Percentiles rank a stretch among this genome's conserved stretches.
phyloP scores from a whole-genome alignment of 1,140 invertebrate species.

The Chlorops oryzae region DNA sequence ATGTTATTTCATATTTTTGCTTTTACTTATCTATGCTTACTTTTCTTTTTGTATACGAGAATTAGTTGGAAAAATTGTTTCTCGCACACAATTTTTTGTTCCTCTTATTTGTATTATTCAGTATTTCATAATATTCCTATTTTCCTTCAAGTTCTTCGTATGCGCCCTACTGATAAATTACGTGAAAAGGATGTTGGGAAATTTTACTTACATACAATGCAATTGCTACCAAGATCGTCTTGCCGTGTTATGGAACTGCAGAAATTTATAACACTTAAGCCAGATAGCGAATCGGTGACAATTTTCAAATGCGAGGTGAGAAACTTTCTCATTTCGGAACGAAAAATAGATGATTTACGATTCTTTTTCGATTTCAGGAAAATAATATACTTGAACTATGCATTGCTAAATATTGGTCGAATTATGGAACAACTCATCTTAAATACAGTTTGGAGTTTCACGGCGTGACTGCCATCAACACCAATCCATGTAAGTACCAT shows the following conservation, averaged over 20 bases:
- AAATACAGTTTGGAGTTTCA: conserved; percentile 75
- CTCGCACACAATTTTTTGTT: too few relatives aligned
- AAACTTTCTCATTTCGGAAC: neutral
- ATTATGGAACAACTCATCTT: conserved; percentile 67
- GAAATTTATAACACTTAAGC: conserved; percentile 69
- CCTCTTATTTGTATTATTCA: too few relatives aligned
- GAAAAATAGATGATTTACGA: neutral
- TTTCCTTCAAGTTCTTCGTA: conserved; percentile 49
- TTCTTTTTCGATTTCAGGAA: conserved; percentile 14
- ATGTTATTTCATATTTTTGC: too few relatives aligned
- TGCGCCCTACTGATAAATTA: conserved; percentile 51
- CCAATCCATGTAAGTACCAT: conserved; percentile 48
- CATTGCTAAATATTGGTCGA: conserved; percentile 92
- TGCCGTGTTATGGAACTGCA: conserved; percentile 76
- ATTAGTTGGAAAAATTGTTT: too few relatives aligned
- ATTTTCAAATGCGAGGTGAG: conserved; percentile 66
- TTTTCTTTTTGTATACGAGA: too few relatives aligned
- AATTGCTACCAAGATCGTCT: conserved; percentile 67
- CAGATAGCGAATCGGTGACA: conserved; percentile 59
- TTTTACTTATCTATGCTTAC: too few relatives aligned
- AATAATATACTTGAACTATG: conserved; percentile 72
- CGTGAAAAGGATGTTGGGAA: conserved; percentile 61
- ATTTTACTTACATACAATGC: conserved; percentile 80
- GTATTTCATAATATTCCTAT: too few relatives aligned
- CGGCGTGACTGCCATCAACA: conserved; percentile 66